Evolutionary conservation across 2,797 vertebrate species (phyloP).

Genomic region (Eidolon dupreanum): DNA sequence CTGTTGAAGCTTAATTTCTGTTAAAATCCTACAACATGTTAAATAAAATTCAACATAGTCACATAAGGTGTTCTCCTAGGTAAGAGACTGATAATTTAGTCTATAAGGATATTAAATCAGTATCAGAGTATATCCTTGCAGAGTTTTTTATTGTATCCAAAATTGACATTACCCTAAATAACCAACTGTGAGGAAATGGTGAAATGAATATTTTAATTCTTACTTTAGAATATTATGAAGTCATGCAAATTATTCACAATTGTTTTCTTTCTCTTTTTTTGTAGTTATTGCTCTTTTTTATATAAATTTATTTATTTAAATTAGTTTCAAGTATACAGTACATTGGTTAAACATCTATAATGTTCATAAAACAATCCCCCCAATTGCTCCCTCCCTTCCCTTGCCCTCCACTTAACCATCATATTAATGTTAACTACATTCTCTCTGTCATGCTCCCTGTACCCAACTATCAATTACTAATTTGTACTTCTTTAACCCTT

Average conservation of each 20-base stretch:
- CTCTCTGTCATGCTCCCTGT: too few species aligned
- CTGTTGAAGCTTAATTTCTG: neutral
- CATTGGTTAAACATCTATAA: too few species aligned
- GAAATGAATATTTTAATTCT: slow-evolving; percentile 12
- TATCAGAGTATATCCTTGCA: neutral
- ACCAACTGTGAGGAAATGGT: neutral
- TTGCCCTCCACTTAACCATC: too few species aligned
- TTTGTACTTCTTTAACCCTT: too few species aligned
- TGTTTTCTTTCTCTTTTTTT: neutral
- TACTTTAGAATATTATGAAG: neutral
- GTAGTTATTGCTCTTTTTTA: too few species aligned
- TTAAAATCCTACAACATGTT: neutral
- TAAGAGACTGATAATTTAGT: neutral
- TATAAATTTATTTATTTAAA: too few species aligned
- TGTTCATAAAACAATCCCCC: too few species aligned
- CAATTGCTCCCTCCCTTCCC: too few species aligned
- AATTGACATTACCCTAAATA: neutral
- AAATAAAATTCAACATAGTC: neutral
- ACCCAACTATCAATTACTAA: too few species aligned
- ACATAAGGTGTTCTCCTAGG: neutral
- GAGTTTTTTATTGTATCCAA: neutral
- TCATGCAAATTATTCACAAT: neutral
- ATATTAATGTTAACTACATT: too few species aligned
- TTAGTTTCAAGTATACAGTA: too few species aligned
- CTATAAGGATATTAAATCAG: neutral